These are phyloP conservation scores for Plectropomus leopardus DNA, from an alignment of 2,113 vertebrate genomes.

Conservation along the genomic window DNA sequence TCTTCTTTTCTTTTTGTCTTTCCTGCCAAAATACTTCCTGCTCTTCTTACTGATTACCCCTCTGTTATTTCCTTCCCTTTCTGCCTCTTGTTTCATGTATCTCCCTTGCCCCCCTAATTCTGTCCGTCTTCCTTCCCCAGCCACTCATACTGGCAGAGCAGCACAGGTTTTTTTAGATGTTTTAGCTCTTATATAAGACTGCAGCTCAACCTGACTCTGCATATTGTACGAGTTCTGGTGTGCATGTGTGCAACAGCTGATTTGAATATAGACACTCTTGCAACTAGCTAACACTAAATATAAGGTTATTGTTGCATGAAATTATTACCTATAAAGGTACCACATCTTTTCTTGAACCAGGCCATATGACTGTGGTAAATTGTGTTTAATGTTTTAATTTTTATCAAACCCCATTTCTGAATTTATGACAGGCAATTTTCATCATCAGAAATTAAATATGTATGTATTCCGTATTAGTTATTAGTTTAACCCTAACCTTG, in stretches of 20 bases:
- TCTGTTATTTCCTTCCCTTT: constrained; percentile 22
- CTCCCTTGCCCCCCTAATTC: constrained; percentile 16
- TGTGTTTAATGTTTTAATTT: too few species aligned
- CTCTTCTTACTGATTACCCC: not conserved
- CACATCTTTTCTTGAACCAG: not conserved
- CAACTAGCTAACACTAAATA: not conserved
- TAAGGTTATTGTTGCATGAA: not conserved
- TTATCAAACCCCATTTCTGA: not conserved
- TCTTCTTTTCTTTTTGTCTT: constrained; percentile 17
- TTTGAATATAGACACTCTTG: constrained; percentile 2
- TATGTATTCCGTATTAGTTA: too few species aligned
- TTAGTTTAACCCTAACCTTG: too few species aligned
- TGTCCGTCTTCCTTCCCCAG: constrained; percentile 15
- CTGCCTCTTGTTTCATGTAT: constrained; percentile 4
- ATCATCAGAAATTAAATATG: too few species aligned
- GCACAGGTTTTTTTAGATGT: constrained; percentile 51
- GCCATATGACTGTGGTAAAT: not conserved
- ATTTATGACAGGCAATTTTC: too few species aligned
- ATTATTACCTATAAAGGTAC: not conserved
- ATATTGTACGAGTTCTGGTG: constrained; percentile 13
- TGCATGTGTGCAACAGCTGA: constrained; percentile 32
- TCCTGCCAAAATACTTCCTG: not conserved
- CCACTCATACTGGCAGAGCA: constrained; percentile 41
- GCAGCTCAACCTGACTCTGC: constrained; percentile 62
- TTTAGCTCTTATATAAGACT: constrained; percentile 71